A percentile compares a stretch with the other conserved stretches of the same genome.
Conservation (phyloP, 2,888 invertebrate genomes). For the Mythimna albipuncta region DNA sequence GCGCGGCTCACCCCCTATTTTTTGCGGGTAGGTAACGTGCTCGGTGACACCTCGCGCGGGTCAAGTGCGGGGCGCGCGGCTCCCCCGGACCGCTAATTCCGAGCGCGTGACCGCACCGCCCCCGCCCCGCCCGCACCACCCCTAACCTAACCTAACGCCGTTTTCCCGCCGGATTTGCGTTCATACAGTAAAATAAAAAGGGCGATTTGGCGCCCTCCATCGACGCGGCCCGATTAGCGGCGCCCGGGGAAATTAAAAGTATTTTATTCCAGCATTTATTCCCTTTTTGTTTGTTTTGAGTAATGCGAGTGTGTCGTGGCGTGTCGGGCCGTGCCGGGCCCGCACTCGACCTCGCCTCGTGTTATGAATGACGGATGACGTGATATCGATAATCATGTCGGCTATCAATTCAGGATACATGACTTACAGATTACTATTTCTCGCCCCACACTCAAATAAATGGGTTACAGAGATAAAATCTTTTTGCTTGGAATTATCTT, state of each 20-base stretch:
- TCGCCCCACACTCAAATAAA: slow-evolving; percentile 12
- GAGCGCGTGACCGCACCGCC: slow-evolving; percentile 85
- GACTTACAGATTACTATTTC: slow-evolving; percentile 12
- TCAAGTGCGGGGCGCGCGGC: slow-evolving; percentile 77
- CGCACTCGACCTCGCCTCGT: slow-evolving; percentile 31
- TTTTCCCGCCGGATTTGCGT: slow-evolving; percentile 90
- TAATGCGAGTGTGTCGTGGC: slow-evolving; percentile 77
- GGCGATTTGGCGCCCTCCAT: slow-evolving; percentile 89
- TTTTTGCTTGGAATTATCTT: slow-evolving; percentile 12
- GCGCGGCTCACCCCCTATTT: slow-evolving; percentile 77
- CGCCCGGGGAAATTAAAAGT: slow-evolving; percentile 90
- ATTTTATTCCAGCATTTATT: slow-evolving; percentile 89
- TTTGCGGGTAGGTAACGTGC: slow-evolving; percentile 87
- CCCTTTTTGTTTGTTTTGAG: slow-evolving; percentile 87
- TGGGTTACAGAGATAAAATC: slow-evolving; percentile 14
- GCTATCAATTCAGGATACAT: slow-evolving; percentile 38
- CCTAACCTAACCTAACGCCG: slow-evolving; percentile 71
- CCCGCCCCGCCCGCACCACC: slow-evolving; percentile 58
- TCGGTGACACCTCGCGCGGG: slow-evolving; percentile 87
- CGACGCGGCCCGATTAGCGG: slow-evolving; percentile 89
- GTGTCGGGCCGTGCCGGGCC: slow-evolving; percentile 62
- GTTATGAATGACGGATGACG: slow-evolving; percentile 64
- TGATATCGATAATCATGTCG: slow-evolving; percentile 45
- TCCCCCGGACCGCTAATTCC: slow-evolving; percentile 82
- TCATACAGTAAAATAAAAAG: slow-evolving; percentile 89